Percentiles rank a stretch among this genome's conserved stretches.
These are phyloP conservation scores for Cetonia aurata DNA, from an alignment of 2,888 invertebrate genomes.

Conservation along the genomic window DNA sequence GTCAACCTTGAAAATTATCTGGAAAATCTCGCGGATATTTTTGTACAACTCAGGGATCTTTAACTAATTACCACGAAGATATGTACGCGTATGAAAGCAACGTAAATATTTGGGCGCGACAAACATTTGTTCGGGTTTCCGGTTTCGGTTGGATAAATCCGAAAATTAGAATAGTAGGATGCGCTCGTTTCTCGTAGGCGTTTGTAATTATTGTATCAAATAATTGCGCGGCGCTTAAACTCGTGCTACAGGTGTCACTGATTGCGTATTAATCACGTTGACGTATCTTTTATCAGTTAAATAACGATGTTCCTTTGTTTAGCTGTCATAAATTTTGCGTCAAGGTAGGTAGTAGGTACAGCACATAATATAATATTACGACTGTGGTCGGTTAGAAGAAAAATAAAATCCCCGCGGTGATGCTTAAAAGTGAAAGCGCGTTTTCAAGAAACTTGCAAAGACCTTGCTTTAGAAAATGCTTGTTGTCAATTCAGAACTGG, in stretches of 20 bases:
- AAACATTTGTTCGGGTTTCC: slow-evolving; percentile 27
- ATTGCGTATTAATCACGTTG: slow-evolving; percentile 18
- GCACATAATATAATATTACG: background rate
- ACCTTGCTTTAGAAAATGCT: too few species aligned
- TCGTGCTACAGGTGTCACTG: slow-evolving; percentile 4
- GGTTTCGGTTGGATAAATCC: slow-evolving; percentile 28
- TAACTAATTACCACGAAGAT: too few species aligned
- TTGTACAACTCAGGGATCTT: too few species aligned
- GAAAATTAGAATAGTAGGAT: background rate
- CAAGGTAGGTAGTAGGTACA: background rate
- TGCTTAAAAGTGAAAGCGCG: too few species aligned
- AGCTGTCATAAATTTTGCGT: slow-evolving; percentile 15
- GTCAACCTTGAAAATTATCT: too few species aligned
- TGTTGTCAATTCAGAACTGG: too few species aligned
- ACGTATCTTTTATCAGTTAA: slow-evolving; percentile 13
- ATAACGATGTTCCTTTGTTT: background rate
- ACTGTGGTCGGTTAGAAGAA: too few species aligned
- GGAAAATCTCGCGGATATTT: too few species aligned
- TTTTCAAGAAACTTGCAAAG: too few species aligned
- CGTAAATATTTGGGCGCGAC: slow-evolving; percentile 10
- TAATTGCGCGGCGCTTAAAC: background rate
- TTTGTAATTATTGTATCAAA: background rate
- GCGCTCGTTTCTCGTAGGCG: background rate
- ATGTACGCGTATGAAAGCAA: too few species aligned
- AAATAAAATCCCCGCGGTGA: too few species aligned